Evolutionary conservation across 2,797 vertebrate genomes (phyloP).

Genomic region (Microctenopoma stevenorrisi): DNA sequence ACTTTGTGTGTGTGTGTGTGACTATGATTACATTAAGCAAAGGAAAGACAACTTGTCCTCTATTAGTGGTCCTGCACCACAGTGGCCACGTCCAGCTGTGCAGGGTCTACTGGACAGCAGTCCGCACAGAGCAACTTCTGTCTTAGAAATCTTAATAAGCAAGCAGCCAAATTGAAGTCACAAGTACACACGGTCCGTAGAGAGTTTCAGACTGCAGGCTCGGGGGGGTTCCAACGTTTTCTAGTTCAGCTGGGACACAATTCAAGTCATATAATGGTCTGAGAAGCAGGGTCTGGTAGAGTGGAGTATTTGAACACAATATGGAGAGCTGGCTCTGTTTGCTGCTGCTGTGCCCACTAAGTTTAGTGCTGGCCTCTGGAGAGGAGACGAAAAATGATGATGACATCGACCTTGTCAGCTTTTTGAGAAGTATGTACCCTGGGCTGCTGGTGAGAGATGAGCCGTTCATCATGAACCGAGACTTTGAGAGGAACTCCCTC

Average conservation of each 20-base stretch:
- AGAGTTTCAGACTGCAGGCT: conserved; percentile 29
- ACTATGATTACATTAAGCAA: conserved; percentile 70
- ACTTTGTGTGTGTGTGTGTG: conserved; percentile 17
- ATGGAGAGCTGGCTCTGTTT: conserved; percentile 68
- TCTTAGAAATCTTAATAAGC: conserved; percentile 52
- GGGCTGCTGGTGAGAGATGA: conserved; percentile 55
- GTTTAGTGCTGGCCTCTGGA: conserved; percentile 42
- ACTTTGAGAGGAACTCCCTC: conserved; percentile 44
- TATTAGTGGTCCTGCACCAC: conserved; percentile 63
- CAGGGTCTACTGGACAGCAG: conserved; percentile 43
- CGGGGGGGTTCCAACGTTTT: conserved; percentile 10
- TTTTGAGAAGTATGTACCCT: conserved; percentile 67
- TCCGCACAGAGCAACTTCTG: conserved; percentile 70
- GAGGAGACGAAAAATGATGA: conserved; percentile 47
- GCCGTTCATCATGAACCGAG: conserved; percentile 44
- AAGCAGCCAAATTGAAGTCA: conserved; percentile 77
- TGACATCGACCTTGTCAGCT: conserved; percentile 53
- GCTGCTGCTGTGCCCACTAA: conserved; percentile 65
- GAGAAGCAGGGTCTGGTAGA: conserved; percentile 29
- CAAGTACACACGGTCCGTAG: conserved; percentile 54
- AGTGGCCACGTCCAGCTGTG: conserved; percentile 33
- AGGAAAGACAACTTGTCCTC: conserved; percentile 66
- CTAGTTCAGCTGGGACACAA: conserved; percentile 11
- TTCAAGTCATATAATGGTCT: conserved; percentile 51
- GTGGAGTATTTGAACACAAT: conserved; percentile 26